These are phyloP conservation scores for Drosophila micromelanica DNA, from an alignment of 1,140 invertebrate genomes.

Conservation along the genomic window DNA sequence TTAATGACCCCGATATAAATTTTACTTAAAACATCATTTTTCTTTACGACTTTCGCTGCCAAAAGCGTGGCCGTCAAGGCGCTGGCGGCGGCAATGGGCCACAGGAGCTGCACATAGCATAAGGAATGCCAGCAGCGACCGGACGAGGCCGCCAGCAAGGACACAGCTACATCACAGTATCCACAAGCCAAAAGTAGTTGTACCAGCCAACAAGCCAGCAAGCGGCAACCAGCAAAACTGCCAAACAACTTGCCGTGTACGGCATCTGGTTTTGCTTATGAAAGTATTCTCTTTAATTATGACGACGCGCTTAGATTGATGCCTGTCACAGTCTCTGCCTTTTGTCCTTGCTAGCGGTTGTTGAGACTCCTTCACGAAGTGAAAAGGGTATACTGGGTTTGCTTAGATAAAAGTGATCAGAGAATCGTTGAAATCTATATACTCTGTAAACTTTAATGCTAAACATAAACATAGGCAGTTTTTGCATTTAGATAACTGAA, in stretches of 20 bases:
- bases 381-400: neutral
- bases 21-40: slow-evolving; percentile 83
- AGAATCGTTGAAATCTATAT: too few relatives aligned
- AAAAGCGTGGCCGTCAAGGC: slow-evolving; percentile 42
- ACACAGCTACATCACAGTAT: slow-evolving; percentile 36
- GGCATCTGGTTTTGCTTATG: slow-evolving; percentile 42
- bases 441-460: too few relatives aligned
- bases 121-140: slow-evolving; percentile 12
- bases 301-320: slow-evolving; percentile 45
- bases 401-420: too few relatives aligned
- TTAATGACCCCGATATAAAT: slow-evolving; percentile 82
- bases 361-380: too few relatives aligned
- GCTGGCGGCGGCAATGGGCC: slow-evolving; percentile 7
- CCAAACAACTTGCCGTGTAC: slow-evolving; percentile 14
- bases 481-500: too few relatives aligned
- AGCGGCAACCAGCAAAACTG: neutral
- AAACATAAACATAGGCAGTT: too few relatives aligned
- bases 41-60: slow-evolving; percentile 75
- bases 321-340: slow-evolving; percentile 13
- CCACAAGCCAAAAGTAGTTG: neutral
- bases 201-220: neutral
- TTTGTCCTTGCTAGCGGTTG: neutral
- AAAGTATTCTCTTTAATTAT: slow-evolving; percentile 55
- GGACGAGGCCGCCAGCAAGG: slow-evolving; percentile 22
- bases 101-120: slow-evolving; percentile 21